Evolutionary conservation across 92 coral and sea anemone species (phyloP), one percentile per base, ranked within the genome.

Genomic region (Umimayanthus kanabou): DNA sequence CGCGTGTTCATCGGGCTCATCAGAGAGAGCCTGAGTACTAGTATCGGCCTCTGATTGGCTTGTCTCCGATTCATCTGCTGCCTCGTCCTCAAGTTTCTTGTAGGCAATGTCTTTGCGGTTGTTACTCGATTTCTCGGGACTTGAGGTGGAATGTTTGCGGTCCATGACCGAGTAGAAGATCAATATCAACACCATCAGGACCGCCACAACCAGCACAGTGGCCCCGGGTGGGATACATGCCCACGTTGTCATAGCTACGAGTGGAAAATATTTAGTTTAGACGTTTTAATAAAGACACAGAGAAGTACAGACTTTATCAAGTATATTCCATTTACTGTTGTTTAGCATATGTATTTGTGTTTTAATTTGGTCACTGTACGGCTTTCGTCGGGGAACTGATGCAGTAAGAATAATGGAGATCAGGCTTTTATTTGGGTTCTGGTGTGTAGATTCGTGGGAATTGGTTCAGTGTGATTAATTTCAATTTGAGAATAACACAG

Each of bases 231-330:
- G 91, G n/a, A 95, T 82, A 22, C 98, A 95, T 25, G 94, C 98
- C 98, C 96, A 95, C 30, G 96, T 91, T 78, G 98, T 95, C 96
- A 95, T 95, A 39, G 98, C 98, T 94, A 85, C 81, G 74, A 49
- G 77, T n/a, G 73, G 79, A 83, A 70, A 7, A 66, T 4, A 53
- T 53, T 53, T 53, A 53, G 20, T 53, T 53, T 53, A 53, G 58
- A 13, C 3, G 20, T 53, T 53, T 53, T 11, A 13, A 53, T 53
- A 13, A 53, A 53, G 58, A 53, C 58, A 53, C 58, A 53, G 58
- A 53, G 58, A 53, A 53, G 11, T 16, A 2, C 2, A 53, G 11
- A 53, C 18, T 18, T 53, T 53, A 15, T 2, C 58, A 53, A 53
- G 58, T 53, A 53, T 1, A 15, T 53, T 14, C 50, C 50, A 42